A percentile compares a stretch with the other conserved stretches of the same genome.
Conservation (phyloP, 64 coral and sea anemone species). For the Montipora capricornis region DNA sequence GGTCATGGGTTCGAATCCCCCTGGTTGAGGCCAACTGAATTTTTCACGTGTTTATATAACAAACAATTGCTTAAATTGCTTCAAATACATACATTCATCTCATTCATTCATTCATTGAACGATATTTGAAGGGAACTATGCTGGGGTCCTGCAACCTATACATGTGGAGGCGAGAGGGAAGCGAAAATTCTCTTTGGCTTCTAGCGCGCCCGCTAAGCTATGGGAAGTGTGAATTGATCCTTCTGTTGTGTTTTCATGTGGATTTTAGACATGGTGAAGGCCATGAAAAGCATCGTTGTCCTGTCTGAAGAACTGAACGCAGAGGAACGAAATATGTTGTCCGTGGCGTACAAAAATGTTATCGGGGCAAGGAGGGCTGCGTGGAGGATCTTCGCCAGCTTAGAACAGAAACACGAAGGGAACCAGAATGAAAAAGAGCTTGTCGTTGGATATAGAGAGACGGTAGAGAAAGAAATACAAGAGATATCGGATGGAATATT, state of each 20-base stretch:
- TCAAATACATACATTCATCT: no score
- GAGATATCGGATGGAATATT: constrained; percentile 76
- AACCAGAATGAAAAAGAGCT: constrained; percentile 37
- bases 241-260: not conserved
- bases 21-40: no score
- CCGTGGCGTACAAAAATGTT: constrained; percentile 99
- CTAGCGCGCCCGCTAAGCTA: no score
- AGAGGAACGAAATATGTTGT: constrained; percentile 97
- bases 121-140: no score
- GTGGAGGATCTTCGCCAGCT: constrained; percentile 86
- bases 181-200: no score
- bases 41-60: no score
- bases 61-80: no score
- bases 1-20: no score
- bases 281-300: constrained; percentile 91
- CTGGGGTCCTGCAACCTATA: no score
- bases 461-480: constrained; percentile 79
- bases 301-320: constrained; percentile 67
- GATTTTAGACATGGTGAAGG: constrained; percentile 79
- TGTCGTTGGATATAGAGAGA: constrained; percentile 47
- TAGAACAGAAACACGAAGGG: constrained; percentile 76
- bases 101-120: no score
- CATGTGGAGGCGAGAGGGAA: no score
- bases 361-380: constrained; percentile 94
- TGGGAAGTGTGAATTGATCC: not conserved